Evolutionary conservation across 2,113 vertebrate species (phyloP).

Genomic region (Conger conger): DNA sequence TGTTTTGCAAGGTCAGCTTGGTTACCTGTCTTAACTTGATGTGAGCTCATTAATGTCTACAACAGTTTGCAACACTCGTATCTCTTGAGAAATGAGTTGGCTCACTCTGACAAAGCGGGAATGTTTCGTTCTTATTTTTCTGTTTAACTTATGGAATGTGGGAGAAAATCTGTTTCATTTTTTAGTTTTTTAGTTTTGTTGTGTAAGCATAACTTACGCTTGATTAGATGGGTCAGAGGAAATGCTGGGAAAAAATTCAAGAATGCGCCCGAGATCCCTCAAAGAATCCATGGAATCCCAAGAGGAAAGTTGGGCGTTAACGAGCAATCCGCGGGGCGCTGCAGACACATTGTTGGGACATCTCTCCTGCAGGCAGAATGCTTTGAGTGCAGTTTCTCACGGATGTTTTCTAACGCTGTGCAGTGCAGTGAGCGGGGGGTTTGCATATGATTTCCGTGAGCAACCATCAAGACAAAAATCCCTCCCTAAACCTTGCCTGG

Average conservation of each 20-base stretch:
- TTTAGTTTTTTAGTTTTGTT: not conserved
- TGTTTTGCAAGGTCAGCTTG: not conserved
- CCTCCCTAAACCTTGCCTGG: not conserved
- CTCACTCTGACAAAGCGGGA: not conserved
- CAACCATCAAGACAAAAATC: not conserved
- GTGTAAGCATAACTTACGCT: not conserved
- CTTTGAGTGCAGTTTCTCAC: not conserved
- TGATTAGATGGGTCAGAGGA: not conserved
- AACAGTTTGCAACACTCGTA: not conserved
- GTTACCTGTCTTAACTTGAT: not conserved
- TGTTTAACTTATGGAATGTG: not conserved
- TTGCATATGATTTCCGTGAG: not conserved
- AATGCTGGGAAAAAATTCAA: not conserved
- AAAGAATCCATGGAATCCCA: conserved; percentile 3
- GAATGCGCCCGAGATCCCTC: conserved; percentile 13
- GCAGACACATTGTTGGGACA: not conserved
- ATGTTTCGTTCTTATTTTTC: not conserved
- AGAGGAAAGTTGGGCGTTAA: not conserved
- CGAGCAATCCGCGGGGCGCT: not conserved
- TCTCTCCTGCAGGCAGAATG: not conserved
- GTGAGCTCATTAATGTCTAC: not conserved
- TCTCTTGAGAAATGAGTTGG: not conserved
- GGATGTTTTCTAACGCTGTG: not conserved
- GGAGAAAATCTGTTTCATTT: not conserved
- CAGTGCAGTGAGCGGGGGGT: not conserved